These are phyloP conservation scores for Gymnobelideus leadbeateri DNA, from an alignment of 2,113 vertebrate species.

Conservation along the genomic window DNA sequence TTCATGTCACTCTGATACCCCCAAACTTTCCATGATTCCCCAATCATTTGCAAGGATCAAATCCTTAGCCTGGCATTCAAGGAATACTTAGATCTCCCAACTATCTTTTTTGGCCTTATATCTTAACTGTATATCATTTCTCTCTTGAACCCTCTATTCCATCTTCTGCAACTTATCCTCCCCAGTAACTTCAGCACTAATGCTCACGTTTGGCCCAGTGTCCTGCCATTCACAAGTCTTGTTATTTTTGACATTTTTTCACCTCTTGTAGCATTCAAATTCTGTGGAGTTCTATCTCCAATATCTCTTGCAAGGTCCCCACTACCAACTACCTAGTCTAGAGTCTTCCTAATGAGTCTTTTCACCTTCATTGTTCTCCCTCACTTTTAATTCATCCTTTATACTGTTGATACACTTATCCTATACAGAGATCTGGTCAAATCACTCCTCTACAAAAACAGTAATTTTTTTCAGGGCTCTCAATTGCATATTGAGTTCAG, in stretches of 20 bases:
- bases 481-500: neutral
- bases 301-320: neutral
- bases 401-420: neutral
- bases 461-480: neutral
- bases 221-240: neutral
- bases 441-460: neutral
- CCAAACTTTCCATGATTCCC: neutral
- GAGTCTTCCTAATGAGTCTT: neutral
- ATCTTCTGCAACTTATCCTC: neutral
- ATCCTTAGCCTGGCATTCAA: neutral
- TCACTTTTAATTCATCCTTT: neutral
- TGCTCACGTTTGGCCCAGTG: neutral
- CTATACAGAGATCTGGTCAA: neutral
- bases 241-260: neutral
- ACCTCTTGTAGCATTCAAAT: neutral
- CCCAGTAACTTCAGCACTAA: neutral
- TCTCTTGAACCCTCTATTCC: neutral
- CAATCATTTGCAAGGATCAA: neutral
- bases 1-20: neutral
- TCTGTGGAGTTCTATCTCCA: neutral
- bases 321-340: neutral
- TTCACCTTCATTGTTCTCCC: neutral
- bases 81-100: neutral
- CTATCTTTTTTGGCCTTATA: neutral
- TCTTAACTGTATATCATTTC: neutral